phyloP scores from a whole-genome alignment of 1,140 invertebrate species.

The Ladona fulva region DNA sequence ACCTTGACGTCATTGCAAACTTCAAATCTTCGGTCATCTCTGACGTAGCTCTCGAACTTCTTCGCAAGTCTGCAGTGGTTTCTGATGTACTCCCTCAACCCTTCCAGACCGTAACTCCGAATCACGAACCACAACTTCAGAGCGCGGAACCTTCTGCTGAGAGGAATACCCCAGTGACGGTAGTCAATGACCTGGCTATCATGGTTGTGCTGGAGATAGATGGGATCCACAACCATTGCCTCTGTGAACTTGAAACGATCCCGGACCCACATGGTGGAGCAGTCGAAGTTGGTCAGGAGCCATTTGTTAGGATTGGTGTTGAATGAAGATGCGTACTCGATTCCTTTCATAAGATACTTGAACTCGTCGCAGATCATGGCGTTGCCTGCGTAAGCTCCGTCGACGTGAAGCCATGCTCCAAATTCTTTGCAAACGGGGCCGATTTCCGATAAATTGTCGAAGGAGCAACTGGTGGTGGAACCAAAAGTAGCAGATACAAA shows the following conservation, averaged over 20 bases:
- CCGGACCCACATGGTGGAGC: slow-evolving; percentile 80
- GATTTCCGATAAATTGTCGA: slow-evolving; percentile 71
- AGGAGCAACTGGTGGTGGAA: slow-evolving; percentile 72
- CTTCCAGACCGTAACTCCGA: slow-evolving; percentile 69
- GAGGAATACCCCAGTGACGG: slow-evolving; percentile 81
- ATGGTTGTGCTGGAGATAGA: slow-evolving; percentile 82
- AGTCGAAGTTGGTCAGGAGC: slow-evolving; percentile 83
- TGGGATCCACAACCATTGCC: slow-evolving; percentile 87
- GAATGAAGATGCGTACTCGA: slow-evolving; percentile 81
- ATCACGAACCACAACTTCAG: slow-evolving; percentile 87
- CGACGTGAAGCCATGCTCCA: slow-evolving; percentile 62
- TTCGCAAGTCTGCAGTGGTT: slow-evolving; percentile 83
- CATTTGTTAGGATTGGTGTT: slow-evolving; percentile 93
- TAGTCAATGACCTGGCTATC: slow-evolving; percentile 72
- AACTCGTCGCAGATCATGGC: slow-evolving; percentile 79
- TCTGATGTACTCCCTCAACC: slow-evolving; percentile 72
- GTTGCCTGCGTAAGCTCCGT: slow-evolving; percentile 75
- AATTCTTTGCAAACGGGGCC: slow-evolving; percentile 64
- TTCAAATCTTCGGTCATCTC: slow-evolving; percentile 70
- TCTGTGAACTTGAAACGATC: slow-evolving; percentile 83
- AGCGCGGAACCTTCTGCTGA: slow-evolving; percentile 75
- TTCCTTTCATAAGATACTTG: slow-evolving; percentile 58
- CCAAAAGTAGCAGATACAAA: slow-evolving; percentile 74
- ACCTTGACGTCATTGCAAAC: slow-evolving; percentile 71
- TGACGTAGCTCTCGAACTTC: slow-evolving; percentile 67